Base-by-base conservation (phyloP, 2,113 vertebrate genomes). In the Sylvicapra grimmia region DNA sequence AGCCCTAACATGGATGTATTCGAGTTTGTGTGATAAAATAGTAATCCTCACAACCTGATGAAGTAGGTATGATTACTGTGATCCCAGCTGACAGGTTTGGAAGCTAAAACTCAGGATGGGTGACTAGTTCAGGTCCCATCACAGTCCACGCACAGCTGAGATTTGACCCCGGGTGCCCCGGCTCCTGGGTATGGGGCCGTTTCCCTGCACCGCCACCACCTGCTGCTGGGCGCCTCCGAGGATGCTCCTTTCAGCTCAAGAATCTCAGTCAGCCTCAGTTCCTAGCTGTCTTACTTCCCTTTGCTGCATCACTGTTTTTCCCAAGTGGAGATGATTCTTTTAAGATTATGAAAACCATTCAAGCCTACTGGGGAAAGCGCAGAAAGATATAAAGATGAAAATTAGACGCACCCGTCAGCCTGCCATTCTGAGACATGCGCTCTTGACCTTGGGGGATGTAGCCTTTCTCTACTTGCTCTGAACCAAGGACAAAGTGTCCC, bases 111-210 rank as follows among this genome's bases (percentile, higher is more conserved):
- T 83, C 36, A 27, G 12, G 6, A 13, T 85, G 18, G 2, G 8
- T 75, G 90, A 16, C 33, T 12, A 83, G 53, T 27, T 75, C 31
- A 8, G 90, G 40, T 40, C 68, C 79, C 3, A 10, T 0, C 49
- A 7, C 23, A 1, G 31, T 2, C 25, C 27, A 33, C 14, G 4
- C 7, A 4, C 5, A 6, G 33, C 54, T 72, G 6, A 31, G n/a
- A 19, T 75, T 63, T 31, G 27, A 88, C 40, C 29, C 29, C 58
- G 27, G 25, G 21, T 15, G 9, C 2, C 51, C 36, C 15, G 12
- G 44, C 25, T 59, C 5, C 14, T 3, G 10, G 10, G 8, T 14
- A 10, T 13, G 12, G 15, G 6, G 33, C 56, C 16, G 0, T 31
- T 56, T 59, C 13, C 80, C 51, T 6, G 6, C 0, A 19, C 29